Conservation (phyloP, 2,888 invertebrate species). For the Dorcus parallelipipedus region DNA sequence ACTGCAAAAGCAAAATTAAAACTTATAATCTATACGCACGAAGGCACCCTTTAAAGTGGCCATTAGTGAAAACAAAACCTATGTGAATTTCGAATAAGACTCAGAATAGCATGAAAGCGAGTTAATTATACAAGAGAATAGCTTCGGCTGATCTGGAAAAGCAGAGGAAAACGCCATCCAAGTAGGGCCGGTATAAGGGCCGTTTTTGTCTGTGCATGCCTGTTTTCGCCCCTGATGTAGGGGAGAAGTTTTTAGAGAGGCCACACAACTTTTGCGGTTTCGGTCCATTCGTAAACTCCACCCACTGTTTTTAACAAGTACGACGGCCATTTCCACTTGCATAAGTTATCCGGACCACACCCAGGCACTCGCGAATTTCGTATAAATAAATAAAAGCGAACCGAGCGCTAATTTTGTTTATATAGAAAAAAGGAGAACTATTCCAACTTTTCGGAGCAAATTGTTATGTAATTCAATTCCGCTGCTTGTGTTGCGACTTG, state of each 20-base stretch:
- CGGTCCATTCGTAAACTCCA: conserved; percentile 46
- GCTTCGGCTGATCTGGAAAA: conserved; percentile 39
- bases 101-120: conserved; percentile 47
- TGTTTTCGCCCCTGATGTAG: conserved; percentile 14
- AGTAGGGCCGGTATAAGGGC: conserved; percentile 37
- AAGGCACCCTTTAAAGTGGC: conserved; percentile 39
- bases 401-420: conserved; percentile 26
- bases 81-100: conserved; percentile 41
- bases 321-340: conserved; percentile 47
- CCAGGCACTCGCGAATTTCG: conserved; percentile 29
- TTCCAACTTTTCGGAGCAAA: neutral
- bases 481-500: neutral
- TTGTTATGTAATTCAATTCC: conserved; percentile 1
- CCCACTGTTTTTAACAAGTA: conserved; percentile 48
- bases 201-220: conserved; percentile 33
- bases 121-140: conserved; percentile 49
- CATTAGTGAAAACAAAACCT: conserved; percentile 39
- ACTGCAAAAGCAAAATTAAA: conserved; percentile 31
- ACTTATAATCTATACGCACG: conserved; percentile 35
- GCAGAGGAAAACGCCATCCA: conserved; percentile 39
- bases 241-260: conserved; percentile 47
- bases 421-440: conserved; percentile 18
- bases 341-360: conserved; percentile 49
- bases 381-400: conserved; percentile 26
- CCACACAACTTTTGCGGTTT: conserved; percentile 51